Percentiles rank a stretch among this genome's conserved stretches.
phyloP scores from a whole-genome alignment of 2,113 vertebrate species.

The Chloropsis cyanopogon region DNA sequence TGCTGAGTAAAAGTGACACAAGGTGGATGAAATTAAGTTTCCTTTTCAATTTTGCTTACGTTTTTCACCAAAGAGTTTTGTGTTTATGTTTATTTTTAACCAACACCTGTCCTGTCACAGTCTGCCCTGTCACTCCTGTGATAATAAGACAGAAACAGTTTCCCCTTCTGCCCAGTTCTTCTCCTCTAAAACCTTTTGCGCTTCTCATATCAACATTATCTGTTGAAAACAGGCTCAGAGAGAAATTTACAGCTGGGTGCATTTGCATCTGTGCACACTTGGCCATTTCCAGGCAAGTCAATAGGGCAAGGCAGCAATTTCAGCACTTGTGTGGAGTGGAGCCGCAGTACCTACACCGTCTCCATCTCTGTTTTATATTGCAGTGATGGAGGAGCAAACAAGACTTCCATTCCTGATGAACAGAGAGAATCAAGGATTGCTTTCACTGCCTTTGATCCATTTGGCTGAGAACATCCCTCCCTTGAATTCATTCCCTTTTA shows the following conservation, averaged over 20 bases:
- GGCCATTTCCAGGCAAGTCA: not conserved
- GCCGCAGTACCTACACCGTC: fast-evolving
- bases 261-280: not conserved
- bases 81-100: not conserved
- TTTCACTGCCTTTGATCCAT: not conserved
- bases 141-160: not conserved
- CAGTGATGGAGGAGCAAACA: not conserved
- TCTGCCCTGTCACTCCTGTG: not conserved
- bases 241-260: conserved; percentile 9
- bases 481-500: not conserved
- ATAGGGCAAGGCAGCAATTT: not conserved
- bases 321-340: not conserved
- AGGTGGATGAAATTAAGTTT: not conserved
- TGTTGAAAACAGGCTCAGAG: not conserved
- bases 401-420: not conserved
- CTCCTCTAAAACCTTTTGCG: not conserved
- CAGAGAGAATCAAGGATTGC: not conserved
- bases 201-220: not conserved
- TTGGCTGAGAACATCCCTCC: not conserved
- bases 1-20: not conserved
- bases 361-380: not conserved
- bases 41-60: not conserved
- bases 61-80: not conserved
- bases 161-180: fast-evolving
- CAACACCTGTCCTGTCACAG: not conserved